Conservation (phyloP, 1,140 invertebrate genomes). For the Nautilus pompilius region DNA sequence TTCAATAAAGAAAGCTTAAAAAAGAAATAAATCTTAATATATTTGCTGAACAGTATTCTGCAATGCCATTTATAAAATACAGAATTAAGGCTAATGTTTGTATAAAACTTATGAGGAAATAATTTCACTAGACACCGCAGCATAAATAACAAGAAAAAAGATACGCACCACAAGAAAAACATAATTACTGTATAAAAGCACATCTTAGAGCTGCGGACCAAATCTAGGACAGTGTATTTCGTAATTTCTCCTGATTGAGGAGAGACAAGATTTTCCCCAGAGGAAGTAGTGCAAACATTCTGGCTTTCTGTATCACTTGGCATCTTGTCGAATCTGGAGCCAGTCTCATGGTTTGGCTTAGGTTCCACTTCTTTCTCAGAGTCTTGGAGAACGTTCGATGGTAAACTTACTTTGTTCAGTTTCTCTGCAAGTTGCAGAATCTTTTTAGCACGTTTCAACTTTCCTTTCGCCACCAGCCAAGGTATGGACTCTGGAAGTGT, state of each 20-base stretch:
- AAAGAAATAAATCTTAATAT: too few relatives aligned
- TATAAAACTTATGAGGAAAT: too few relatives aligned
- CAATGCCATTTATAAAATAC: too few relatives aligned
- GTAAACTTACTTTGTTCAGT: slow-evolving; percentile 26
- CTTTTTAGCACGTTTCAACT: slow-evolving; percentile 21
- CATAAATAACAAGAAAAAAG: too few relatives aligned
- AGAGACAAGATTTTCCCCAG: slow-evolving; percentile 4
- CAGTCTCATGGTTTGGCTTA: background rate
- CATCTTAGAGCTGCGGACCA: slow-evolving; percentile 5
- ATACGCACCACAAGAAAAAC: slow-evolving; percentile 24
- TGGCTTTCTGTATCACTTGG: background rate
- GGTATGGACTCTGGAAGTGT: slow-evolving; percentile 46
- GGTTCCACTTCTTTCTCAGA: background rate
- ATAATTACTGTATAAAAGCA: slow-evolving; percentile 16
- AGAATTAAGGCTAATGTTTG: too few relatives aligned
- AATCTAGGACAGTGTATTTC: slow-evolving; percentile 3
- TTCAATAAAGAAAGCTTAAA: too few relatives aligned
- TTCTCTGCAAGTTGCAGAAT: slow-evolving; percentile 31
- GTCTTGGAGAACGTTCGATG: slow-evolving; percentile 9
- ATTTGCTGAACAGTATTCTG: too few relatives aligned
- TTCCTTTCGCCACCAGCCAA: slow-evolving; percentile 41
- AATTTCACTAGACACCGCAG: too few relatives aligned
- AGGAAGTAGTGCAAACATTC: background rate
- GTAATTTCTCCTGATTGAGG: slow-evolving; percentile 1
- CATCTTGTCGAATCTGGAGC: background rate